Conservation (phyloP, 2,888 invertebrate genomes). For the Nymphalis polychloros region DNA sequence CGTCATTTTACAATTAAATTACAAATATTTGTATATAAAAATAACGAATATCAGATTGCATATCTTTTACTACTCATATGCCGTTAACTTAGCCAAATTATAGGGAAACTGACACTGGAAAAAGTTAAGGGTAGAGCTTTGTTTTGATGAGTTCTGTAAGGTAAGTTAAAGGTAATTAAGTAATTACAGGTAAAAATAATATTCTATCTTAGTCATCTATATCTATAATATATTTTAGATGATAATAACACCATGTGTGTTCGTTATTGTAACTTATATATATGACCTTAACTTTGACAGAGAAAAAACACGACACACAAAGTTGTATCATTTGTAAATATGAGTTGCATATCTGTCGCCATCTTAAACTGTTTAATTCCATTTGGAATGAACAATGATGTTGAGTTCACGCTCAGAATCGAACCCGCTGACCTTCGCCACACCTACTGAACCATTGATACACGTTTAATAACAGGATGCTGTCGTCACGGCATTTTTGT, state of each 20-base stretch:
- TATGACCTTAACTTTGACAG: constrained; percentile 4
- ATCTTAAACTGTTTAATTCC: constrained; percentile 36
- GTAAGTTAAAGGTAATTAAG: no score
- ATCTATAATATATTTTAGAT: neutral
- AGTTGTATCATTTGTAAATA: constrained; percentile 9
- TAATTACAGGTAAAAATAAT: no score
- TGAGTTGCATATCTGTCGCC: constrained; percentile 29
- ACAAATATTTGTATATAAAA: no score
- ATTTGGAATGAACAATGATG: constrained; percentile 39
- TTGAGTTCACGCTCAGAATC: constrained; percentile 48
- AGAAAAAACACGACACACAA: neutral
- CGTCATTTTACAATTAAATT: no score
- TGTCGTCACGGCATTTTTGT: constrained; percentile 61
- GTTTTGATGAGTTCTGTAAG: no score
- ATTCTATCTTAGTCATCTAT: no score
- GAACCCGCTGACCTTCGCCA: constrained; percentile 66
- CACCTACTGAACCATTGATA: constrained; percentile 63
- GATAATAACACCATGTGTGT: neutral
- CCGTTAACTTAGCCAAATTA: no score
- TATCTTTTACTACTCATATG: no score
- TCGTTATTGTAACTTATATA: neutral
- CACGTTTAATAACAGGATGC: constrained; percentile 64
- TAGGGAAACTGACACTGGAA: no score
- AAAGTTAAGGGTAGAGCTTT: no score
- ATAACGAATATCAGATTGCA: no score